These are phyloP conservation scores for Cephalopholis sonnerati DNA, from an alignment of 2,113 vertebrate species.

Conservation along the genomic window DNA sequence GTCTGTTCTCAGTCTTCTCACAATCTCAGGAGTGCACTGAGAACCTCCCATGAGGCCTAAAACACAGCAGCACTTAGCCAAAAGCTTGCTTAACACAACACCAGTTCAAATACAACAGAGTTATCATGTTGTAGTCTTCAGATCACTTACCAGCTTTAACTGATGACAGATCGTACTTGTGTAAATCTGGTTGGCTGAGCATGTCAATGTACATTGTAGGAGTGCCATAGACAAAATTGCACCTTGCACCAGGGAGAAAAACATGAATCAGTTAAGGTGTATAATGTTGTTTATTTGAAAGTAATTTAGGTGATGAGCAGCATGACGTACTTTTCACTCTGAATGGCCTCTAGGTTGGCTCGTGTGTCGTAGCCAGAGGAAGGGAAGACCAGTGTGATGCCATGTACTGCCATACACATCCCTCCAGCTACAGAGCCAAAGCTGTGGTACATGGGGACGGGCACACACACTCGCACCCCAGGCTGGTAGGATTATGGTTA, in stretches of 20 bases:
- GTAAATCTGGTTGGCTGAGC: conserved; percentile 86
- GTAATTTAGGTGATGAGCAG: not conserved
- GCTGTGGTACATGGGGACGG: conserved; percentile 91
- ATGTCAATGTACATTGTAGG: conserved; percentile 96
- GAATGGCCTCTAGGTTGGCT: conserved; percentile 87
- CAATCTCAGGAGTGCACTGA: conserved; percentile 87
- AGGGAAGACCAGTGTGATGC: conserved; percentile 86
- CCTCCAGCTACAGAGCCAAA: conserved; percentile 89
- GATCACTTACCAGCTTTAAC: conserved; percentile 86
- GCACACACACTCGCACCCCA: conserved; percentile 77
- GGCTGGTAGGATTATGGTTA: conserved; percentile 69
- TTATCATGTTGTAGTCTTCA: not conserved
- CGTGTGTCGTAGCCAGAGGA: conserved; percentile 84
- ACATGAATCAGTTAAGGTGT: not conserved
- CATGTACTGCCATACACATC: conserved; percentile 86
- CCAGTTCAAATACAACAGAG: not conserved
- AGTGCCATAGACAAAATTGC: conserved; percentile 87
- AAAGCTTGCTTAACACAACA: too few species aligned
- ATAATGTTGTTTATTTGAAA: not conserved
- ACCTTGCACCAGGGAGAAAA: conserved; percentile 78
- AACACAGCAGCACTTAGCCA: conserved; percentile 40
- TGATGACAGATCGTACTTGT: conserved; percentile 86
- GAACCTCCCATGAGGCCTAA: conserved; percentile 90
- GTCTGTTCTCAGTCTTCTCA: conserved; percentile 81
- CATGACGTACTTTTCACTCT: conserved; percentile 86